These are phyloP conservation scores for Oceanites oceanicus DNA, from an alignment of 2,113 vertebrate species.

Conservation along the genomic window DNA sequence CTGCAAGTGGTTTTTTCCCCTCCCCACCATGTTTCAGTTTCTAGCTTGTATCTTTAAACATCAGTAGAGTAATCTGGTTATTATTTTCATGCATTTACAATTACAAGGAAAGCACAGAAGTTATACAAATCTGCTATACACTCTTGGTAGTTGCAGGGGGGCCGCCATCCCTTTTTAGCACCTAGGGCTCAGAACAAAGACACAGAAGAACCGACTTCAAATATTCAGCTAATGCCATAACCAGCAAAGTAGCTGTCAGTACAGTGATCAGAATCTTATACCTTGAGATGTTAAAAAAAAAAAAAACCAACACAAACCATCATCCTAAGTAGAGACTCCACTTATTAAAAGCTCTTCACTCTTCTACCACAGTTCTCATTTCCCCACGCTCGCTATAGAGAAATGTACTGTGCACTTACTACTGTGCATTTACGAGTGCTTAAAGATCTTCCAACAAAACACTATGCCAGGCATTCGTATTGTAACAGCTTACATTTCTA, in stretches of 20 bases:
- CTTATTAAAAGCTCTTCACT: not conserved
- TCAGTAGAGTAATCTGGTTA: not conserved
- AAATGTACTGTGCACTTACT: not conserved
- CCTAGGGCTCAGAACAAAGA: not conserved
- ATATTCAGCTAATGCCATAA: not conserved
- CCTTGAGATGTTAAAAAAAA: not conserved
- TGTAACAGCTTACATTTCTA: not conserved
- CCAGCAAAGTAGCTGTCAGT: not conserved
- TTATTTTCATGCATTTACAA: not conserved
- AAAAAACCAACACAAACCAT: not conserved
- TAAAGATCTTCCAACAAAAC: constrained; percentile 18
- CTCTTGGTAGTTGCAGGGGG: not conserved
- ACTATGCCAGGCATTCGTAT: not conserved
- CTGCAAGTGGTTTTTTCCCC: not conserved
- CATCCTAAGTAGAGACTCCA: not conserved
- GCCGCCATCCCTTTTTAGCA: not conserved
- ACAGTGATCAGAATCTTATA: not conserved
- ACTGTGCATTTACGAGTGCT: not conserved
- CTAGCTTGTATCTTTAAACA: not conserved
- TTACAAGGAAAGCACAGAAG: not conserved
- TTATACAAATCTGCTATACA: not conserved
- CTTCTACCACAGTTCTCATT: not conserved
- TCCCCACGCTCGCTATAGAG: not conserved
- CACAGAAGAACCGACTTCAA: not conserved
- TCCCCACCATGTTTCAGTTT: fast-evolving